Base-by-base conservation (phyloP, 2,113 vertebrate species). In the Callipepla californica region DNA sequence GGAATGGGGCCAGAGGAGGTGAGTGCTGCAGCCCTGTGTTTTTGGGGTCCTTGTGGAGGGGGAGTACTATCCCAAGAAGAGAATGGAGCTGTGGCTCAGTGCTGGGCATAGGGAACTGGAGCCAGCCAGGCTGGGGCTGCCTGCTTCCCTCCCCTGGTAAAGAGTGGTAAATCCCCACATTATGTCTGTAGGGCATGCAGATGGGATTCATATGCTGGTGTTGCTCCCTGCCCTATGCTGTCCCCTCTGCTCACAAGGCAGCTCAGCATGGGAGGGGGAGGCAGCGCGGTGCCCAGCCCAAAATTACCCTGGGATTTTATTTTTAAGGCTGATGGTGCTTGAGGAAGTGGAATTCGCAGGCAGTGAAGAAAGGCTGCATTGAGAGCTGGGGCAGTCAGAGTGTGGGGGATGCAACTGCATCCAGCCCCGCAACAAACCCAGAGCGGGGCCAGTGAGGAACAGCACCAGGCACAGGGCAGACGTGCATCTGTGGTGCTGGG, bases 331-430 rank as follows among this genome's bases (percentile, higher is more conserved):
- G 67, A 53, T 19, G 40, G 79, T 89, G 87, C 57, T 81, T 74
- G 72, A 95, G 91, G 93, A 96, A 95, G 73, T 91, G 79, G 53
- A 62, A 95, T 97, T 97, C 95, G 4, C 76, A 81, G 76, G 63
- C 90, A 20, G 88, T 0, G 2, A 94, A 94, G 92, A 96, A 96
- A 95, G 92, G 82, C 87, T 83, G 92, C 90, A 96, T 94, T 96
- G 91, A 97, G 82, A 92, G 63, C 68, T 0, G 0, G n/a, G 61
- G 61, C 55, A 57, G 68, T 85, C 90, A 89, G 87, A 79, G 79
- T 16, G 2, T 7, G 4, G 79, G 51, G 68, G 78, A 67, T 0
- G 1, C 3, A 1, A 47, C 47, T 50, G 70, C 53, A 55, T 13
- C 17, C 0, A 5, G 82, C 72, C 72, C 55, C 3, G 1, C 77